Base-by-base conservation (phyloP, 2,888 invertebrate species). In the Cylloceria caligata region DNA sequence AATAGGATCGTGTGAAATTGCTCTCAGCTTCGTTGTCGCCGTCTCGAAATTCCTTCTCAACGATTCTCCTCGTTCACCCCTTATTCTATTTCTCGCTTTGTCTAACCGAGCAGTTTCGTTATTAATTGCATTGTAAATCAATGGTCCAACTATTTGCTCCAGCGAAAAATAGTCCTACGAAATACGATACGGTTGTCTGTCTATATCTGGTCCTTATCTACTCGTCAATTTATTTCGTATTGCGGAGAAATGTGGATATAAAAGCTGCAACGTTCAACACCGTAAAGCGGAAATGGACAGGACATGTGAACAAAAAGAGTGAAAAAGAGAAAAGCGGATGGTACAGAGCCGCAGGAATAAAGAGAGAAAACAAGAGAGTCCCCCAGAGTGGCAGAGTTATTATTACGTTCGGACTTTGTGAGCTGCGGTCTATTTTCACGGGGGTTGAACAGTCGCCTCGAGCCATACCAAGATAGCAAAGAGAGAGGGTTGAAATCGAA, bases 341-440 rank as follows among this genome's bases (percentile, higher is more conserved):
- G 34, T 60, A 60, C 64, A 64, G 64, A 64, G n/a, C 19, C 39
- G 24, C 21, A 19, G 39, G 13, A 45, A 77, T 21, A 47, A 36
- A 69, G 19, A 45, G 52, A 47, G 55, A 73, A 36, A 62, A 45
- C 65, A 75, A 71, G 11, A 19, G 52, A 69, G 49, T 30, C 19
- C 45, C 52, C 6, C 39, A 42, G 73, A 78, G 55, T 71, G 65
- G 80, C 49, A 62, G 72, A 62, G 80, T 80, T 80, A 62, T 78
- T 65, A 57, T 75, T 30, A 64, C 57, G 65, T 71, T 30, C 72
- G 49, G 67, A 34, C 49, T 27, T 9, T 3, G 67, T 57, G 69
- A 24, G 11, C 36, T n/a, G 52, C 42, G 47, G 68, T 68, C 39
- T 73, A 68, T 79, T 79, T 60, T 72, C 60, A 55, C 67, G 30